phyloP scores from a whole-genome alignment of 2,797 vertebrate species.

The Cercopithecus petaurista region DNA sequence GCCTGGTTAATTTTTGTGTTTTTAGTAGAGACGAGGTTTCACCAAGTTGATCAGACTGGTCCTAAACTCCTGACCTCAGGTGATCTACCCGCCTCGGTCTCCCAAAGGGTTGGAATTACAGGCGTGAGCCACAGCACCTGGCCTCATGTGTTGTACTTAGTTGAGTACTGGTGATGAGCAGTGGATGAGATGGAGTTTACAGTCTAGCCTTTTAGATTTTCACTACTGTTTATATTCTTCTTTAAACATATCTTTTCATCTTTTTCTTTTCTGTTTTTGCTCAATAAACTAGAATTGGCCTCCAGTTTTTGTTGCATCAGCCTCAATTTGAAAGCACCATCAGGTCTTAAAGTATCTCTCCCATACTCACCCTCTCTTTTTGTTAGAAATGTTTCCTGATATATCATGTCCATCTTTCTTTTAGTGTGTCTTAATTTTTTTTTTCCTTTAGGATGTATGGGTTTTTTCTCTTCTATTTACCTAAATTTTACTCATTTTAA shows the following conservation, averaged over 20 bases:
- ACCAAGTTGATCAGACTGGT: too few species aligned
- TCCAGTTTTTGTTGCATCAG: not conserved
- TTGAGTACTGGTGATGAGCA: not conserved
- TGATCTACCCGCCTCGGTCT: too few species aligned
- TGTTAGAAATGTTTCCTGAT: not conserved
- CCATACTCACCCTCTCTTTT: not conserved
- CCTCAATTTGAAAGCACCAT: not conserved
- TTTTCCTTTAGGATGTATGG: not conserved
- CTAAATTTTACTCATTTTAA: not conserved
- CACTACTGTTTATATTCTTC: not conserved
- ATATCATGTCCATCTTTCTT: not conserved
- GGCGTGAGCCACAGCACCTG: too few species aligned
- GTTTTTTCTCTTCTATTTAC: not conserved
- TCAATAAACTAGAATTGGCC: not conserved
- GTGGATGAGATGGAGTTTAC: not conserved
- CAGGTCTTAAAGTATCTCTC: not conserved
- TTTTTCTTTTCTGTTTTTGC: not conserved
- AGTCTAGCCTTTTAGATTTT: not conserved
- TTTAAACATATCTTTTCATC: not conserved
- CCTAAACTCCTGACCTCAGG: too few species aligned
- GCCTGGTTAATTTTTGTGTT: too few species aligned
- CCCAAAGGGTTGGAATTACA: too few species aligned
- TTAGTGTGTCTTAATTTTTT: not conserved
- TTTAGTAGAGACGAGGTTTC: too few species aligned
- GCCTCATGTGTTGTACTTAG: not conserved